These are phyloP conservation scores for Euschistus heros DNA, from an alignment of 1,140 invertebrate genomes.

Conservation along the genomic window DNA sequence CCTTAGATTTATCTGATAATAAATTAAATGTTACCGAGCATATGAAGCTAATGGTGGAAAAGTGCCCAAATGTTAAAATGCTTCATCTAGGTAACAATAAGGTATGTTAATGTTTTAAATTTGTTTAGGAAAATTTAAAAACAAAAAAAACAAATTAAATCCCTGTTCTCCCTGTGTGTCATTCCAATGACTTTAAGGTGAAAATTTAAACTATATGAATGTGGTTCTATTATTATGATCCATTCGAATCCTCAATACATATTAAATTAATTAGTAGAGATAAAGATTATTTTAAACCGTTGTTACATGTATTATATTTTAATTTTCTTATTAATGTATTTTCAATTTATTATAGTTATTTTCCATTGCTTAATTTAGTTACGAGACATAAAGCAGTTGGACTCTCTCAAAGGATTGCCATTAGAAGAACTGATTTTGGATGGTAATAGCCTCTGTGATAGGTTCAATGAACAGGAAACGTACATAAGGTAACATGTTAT, in stretches of 20 bases:
- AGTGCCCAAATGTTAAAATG: slow-evolving; percentile 62
- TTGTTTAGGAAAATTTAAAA: neutral
- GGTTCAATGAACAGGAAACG: slow-evolving; percentile 59
- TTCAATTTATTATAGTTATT: too few species aligned
- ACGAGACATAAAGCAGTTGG: slow-evolving; percentile 52
- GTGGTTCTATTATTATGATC: too few species aligned
- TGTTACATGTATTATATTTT: too few species aligned
- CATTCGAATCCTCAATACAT: too few species aligned
- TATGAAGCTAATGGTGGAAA: slow-evolving; percentile 48
- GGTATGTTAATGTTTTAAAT: slow-evolving; percentile 42
- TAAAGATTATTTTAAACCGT: too few species aligned
- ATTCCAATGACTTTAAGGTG: neutral
- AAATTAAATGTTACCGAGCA: slow-evolving; percentile 56
- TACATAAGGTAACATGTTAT: slow-evolving; percentile 65
- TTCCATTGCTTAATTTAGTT: slow-evolving; percentile 43
- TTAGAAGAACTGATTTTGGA: slow-evolving; percentile 64
- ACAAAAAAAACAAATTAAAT: neutral
- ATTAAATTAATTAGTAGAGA: too few species aligned
- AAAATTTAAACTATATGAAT: too few species aligned
- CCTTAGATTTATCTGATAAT: slow-evolving; percentile 73
- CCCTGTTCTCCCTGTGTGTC: neutral
- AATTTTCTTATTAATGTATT: too few species aligned
- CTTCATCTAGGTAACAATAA: slow-evolving; percentile 73
- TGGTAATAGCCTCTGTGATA: slow-evolving; percentile 69
- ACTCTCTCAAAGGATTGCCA: slow-evolving; percentile 54